Evolutionary conservation across 2,113 vertebrate genomes (phyloP).

Genomic region (Pristiophorus japonicus): DNA sequence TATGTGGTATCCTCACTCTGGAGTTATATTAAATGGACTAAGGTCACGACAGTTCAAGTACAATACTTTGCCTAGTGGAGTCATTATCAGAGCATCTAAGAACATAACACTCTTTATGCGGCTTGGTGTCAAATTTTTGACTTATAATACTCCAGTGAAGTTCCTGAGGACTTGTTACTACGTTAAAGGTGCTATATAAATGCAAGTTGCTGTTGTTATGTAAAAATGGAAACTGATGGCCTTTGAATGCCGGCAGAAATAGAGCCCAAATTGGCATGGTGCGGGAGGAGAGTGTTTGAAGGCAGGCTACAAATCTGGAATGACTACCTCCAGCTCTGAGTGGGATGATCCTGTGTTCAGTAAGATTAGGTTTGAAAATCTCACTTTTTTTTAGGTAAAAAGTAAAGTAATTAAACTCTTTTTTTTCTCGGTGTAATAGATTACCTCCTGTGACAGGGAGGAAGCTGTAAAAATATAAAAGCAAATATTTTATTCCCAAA

Average conservation of each 20-base stretch:
- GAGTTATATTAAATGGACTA: too few relatives aligned
- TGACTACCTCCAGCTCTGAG: neutral
- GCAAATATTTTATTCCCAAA: neutral
- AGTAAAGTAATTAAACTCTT: neutral
- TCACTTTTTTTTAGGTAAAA: neutral
- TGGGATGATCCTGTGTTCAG: neutral
- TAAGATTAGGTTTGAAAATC: neutral
- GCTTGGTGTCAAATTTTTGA: too few relatives aligned
- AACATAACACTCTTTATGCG: too few relatives aligned
- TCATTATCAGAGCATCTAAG: too few relatives aligned
- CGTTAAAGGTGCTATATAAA: too few relatives aligned
- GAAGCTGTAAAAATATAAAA: neutral
- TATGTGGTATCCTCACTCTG: too few relatives aligned
- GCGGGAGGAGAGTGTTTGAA: neutral
- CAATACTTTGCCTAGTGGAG: too few relatives aligned
- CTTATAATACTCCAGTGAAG: too few relatives aligned
- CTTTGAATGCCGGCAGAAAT: neutral
- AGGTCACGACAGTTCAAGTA: too few relatives aligned
- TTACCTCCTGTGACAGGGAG: slow-evolving; percentile 1
- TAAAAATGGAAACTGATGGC: neutral
- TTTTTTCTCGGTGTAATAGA: neutral
- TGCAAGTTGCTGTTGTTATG: too few relatives aligned
- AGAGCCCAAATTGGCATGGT: neutral
- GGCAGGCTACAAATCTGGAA: neutral
- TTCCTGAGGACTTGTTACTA: too few relatives aligned